Percentiles rank a stretch among this genome's conserved stretches.
phyloP scores from a whole-genome alignment of 2,888 invertebrate genomes.

The Synanthedon formicaeformis region DNA sequence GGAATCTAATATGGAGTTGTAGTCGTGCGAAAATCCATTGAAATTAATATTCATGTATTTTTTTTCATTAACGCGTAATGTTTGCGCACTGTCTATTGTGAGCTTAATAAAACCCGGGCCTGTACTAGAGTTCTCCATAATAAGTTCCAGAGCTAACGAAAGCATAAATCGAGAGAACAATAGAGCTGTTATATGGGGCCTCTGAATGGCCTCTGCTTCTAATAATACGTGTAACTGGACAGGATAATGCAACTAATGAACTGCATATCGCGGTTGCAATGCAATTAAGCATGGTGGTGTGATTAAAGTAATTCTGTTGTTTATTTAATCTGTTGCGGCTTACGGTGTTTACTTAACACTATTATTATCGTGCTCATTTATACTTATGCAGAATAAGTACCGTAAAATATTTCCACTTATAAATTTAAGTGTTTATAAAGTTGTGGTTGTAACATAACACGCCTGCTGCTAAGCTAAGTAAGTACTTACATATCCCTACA shows the following conservation, averaged over 20 bases:
- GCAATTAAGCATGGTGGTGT: constrained; percentile 7
- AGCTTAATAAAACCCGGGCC: too few species aligned
- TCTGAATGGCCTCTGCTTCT: not conserved
- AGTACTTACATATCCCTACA: too few species aligned
- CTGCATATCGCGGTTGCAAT: constrained; percentile 8
- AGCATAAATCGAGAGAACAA: not conserved
- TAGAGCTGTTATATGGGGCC: not conserved
- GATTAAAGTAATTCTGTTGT: constrained; percentile 2
- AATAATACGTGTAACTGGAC: constrained; percentile 12
- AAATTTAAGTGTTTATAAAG: too few species aligned
- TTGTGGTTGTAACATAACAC: too few species aligned
- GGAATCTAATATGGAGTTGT: too few species aligned
- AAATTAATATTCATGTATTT: too few species aligned
- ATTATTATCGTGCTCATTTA: not conserved
- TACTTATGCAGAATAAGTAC: not conserved
- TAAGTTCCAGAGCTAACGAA: not conserved
- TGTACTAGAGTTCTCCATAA: too few species aligned
- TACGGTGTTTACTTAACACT: not conserved
- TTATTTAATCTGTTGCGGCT: constrained; percentile 1
- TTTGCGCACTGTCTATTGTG: too few species aligned
- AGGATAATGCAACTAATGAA: constrained; percentile 14
- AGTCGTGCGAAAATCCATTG: too few species aligned
- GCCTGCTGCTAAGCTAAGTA: too few species aligned
- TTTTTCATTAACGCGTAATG: too few species aligned
- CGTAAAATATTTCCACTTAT: not conserved